These are phyloP conservation scores for Melinaea menophilus DNA, from an alignment of 2,888 invertebrate species.

Conservation along the genomic window DNA sequence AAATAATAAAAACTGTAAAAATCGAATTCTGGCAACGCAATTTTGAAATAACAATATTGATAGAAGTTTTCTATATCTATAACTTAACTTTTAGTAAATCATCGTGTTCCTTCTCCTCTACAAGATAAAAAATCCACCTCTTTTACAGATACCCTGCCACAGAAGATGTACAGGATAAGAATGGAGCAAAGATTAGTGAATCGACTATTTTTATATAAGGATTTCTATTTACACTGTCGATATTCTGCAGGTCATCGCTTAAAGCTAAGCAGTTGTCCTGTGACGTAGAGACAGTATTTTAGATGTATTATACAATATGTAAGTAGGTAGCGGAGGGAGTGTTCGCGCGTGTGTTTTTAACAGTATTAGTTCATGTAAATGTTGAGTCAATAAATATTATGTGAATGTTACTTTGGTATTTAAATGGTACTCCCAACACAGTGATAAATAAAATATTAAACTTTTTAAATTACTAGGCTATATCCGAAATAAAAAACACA, in stretches of 20 bases:
- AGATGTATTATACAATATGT: constrained; percentile 18
- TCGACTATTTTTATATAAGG: constrained; percentile 20
- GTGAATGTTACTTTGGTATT: constrained; percentile 13
- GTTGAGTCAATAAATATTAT: constrained; percentile 26
- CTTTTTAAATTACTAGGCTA: not conserved
- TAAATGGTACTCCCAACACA: not conserved
- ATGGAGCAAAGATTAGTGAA: constrained; percentile 13
- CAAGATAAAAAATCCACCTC: not conserved
- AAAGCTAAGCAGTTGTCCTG: constrained; percentile 9
- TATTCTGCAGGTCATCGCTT: constrained; percentile 13
- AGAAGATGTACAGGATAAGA: not conserved
- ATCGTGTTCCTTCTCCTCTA: no score
- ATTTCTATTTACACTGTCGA: constrained; percentile 14
- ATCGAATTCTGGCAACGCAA: no score
- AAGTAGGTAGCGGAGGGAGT: constrained; percentile 9
- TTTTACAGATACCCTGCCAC: not conserved
- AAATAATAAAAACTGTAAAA: no score
- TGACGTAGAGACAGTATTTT: constrained; percentile 15
- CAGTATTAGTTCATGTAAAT: constrained; percentile 27
- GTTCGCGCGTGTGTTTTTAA: constrained; percentile 15
- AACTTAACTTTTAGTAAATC: no score
- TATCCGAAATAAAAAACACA: constrained; percentile 29
- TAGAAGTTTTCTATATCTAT: no score
- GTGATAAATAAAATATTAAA: no score
- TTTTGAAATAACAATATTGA: no score